Base-by-base conservation (phyloP, 2,888 invertebrate species). In the Petrophora chlorosata region DNA sequence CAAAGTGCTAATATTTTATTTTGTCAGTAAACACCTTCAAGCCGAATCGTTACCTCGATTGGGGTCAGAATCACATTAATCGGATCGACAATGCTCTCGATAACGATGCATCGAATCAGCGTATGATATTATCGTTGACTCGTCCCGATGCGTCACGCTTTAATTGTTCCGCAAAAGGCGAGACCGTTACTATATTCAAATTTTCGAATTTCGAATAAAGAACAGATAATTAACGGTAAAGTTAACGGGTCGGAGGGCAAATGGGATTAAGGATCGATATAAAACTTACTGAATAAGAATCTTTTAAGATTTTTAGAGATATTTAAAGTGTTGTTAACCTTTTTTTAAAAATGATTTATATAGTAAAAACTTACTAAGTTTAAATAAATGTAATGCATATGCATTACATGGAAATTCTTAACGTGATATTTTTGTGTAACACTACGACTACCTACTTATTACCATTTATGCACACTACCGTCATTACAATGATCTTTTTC, bases 171-270 rank as follows among this genome's bases (percentile, higher is more conserved):
- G 63, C 66, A 76, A 71, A 77, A 66, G 80, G 79, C 50, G 67
- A 64, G 72, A 82, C 87, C 87, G 86, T 87, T 85, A 86, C 63
- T 71, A 79, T 74, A 76, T 74, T 74, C 75, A 68, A 58, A 52
- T 53, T 50, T n/a, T 57, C 40, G 44, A 53, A 57, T 58, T 60
- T 61, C 46, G 58, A 76, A 82, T 79, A 77, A 79, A 75, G 72
- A 72, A 77, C 76, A 61, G 70, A 77, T 82, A 83, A 87, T 88
- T 82, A 88, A 88, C 88, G 84, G 88, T 83, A 82, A 75, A 79
- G 62, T 67, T 87, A 85, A 86, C 86, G 85, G 87, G 79, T 82
- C 71, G 80, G 79, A 85, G 82, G 83, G 75, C 69, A 61, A 70
- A 67, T 63, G 58, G 61, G 60, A 62, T 58, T 56, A 57, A 68